phyloP scores from a whole-genome alignment of 2,888 invertebrate genomes.

The Cerceris ruficornis region DNA sequence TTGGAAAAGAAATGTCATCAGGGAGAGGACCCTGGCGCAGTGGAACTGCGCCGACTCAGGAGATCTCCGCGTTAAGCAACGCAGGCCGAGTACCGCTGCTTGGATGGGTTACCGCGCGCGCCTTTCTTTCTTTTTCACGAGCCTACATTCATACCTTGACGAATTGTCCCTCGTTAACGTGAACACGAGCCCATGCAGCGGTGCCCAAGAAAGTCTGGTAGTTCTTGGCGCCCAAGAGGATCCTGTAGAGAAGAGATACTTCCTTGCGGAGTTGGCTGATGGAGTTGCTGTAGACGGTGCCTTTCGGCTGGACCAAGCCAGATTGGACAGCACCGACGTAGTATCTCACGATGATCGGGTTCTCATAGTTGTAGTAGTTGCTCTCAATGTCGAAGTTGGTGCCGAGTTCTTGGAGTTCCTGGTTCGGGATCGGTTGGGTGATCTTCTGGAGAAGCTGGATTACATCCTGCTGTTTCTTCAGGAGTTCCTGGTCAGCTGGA shows the following conservation, averaged over 20 bases:
- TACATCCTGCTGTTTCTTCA: conserved; percentile 83
- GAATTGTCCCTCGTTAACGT: conserved; percentile 88
- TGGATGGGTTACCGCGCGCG: no score
- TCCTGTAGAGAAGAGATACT: conserved; percentile 85
- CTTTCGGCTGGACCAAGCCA: conserved; percentile 84
- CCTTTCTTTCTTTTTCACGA: no score
- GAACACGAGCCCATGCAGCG: conserved; percentile 86
- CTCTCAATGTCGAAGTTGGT: conserved; percentile 84
- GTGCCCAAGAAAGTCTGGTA: conserved; percentile 88
- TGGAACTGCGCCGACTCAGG: no score
- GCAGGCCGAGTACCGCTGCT: no score
- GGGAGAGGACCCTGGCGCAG: no score
- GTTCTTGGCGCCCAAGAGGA: conserved; percentile 88
- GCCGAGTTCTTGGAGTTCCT: conserved; percentile 84
- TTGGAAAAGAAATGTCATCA: no score
- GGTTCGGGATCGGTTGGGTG: conserved; percentile 84
- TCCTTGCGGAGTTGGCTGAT: conserved; percentile 85
- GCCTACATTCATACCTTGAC: conserved; percentile 79
- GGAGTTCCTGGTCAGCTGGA: conserved; percentile 84
- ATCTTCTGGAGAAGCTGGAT: conserved; percentile 83
- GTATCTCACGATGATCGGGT: conserved; percentile 82
- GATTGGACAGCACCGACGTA: conserved; percentile 84
- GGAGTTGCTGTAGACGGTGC: conserved; percentile 85
- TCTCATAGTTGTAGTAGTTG: conserved; percentile 84
- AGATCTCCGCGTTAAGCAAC: no score